phyloP scores from a whole-genome alignment of 2,888 invertebrate species.

The Diaphora mendica region DNA sequence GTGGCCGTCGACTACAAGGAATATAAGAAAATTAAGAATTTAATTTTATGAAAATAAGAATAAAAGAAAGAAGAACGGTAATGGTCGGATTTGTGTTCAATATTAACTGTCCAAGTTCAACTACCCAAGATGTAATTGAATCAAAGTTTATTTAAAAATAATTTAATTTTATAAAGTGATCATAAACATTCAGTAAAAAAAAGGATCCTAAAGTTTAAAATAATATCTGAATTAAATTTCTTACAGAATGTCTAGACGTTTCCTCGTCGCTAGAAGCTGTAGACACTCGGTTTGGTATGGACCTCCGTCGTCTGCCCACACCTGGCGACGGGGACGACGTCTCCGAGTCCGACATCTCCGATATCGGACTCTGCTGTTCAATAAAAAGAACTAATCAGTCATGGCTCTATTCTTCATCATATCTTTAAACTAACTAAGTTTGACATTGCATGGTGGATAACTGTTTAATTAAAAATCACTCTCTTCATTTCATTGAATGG shows the following conservation, averaged over 20 bases:
- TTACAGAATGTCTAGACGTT: conserved; percentile 69
- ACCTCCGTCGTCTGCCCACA: conserved; percentile 66
- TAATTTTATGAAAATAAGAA: not conserved
- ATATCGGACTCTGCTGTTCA: conserved; percentile 81
- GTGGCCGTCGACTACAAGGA: conserved; percentile 32
- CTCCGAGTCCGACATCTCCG: conserved; percentile 88
- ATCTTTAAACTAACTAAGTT: too few species aligned
- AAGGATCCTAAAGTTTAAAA: not conserved
- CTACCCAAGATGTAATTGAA: not conserved
- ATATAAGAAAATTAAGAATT: not conserved
- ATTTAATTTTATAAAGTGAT: not conserved
- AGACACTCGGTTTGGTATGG: conserved; percentile 72
- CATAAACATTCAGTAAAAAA: not conserved
- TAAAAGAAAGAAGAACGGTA: not conserved
- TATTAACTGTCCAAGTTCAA: not conserved
- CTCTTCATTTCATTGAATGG: not conserved
- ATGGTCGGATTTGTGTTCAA: not conserved
- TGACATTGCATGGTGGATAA: not conserved
- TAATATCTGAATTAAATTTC: conserved; percentile 1
- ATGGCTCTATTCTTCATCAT: not conserved
- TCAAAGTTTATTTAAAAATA: not conserved
- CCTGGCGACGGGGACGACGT: conserved; percentile 75
- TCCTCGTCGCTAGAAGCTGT: conserved; percentile 81
- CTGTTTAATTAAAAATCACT: not conserved
- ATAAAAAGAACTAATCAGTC: not conserved